phyloP scores from a whole-genome alignment of 2,113 vertebrate species.

The Gymnorhina tibicen region DNA sequence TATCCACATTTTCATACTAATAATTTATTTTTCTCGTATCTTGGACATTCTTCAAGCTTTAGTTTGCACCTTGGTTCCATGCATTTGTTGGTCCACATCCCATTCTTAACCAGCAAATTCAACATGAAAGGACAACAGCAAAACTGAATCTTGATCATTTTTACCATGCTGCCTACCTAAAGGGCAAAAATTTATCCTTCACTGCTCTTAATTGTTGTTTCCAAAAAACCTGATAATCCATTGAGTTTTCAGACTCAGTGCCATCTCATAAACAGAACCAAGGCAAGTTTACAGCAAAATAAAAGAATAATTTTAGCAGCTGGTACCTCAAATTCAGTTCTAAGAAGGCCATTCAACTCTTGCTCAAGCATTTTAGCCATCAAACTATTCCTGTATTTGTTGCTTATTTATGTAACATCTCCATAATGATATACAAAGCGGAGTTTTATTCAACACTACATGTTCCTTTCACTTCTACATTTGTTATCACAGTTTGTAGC shows the following conservation, averaged over 20 bases:
- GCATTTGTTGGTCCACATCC: not conserved
- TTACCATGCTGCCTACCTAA: rapidly evolving
- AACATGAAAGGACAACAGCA: not conserved
- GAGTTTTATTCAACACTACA: not conserved
- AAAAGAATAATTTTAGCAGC: not conserved
- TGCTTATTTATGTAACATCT: not conserved
- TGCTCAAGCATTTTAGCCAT: not conserved
- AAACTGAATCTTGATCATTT: not conserved
- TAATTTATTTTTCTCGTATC: not conserved
- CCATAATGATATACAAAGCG: not conserved
- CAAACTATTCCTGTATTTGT: not conserved
- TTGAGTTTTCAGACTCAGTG: not conserved
- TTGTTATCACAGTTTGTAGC: not conserved
- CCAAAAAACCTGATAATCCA: not conserved
- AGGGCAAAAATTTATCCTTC: not conserved
- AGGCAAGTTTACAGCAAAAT: not conserved
- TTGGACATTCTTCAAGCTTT: not conserved
- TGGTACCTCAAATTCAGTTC: not conserved
- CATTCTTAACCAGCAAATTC: not conserved
- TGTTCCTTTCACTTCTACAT: not conserved
- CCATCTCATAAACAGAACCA: not conserved
- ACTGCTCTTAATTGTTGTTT: not conserved
- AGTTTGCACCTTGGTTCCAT: not conserved
- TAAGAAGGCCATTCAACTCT: not conserved
- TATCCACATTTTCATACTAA: not conserved